Conservation (phyloP, 2,797 vertebrate species). For the Dromococcyx pavoninus region DNA sequence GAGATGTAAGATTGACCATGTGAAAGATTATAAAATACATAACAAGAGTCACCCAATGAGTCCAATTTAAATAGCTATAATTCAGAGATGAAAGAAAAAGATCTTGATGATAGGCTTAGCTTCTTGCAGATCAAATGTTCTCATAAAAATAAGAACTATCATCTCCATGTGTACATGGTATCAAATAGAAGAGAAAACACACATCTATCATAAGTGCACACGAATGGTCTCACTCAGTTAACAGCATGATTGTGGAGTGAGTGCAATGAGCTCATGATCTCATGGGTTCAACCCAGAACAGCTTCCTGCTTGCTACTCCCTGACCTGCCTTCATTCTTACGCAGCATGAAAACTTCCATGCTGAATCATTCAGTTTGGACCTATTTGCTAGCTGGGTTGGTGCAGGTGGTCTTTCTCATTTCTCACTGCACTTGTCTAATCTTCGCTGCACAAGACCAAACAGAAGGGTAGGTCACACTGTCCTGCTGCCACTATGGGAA, state of each 20-base stretch:
- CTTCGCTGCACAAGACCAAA: background rate
- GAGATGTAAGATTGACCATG: background rate
- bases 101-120: background rate
- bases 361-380: background rate
- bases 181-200: background rate
- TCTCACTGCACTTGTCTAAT: background rate
- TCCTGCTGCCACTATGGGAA: background rate
- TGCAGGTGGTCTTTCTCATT: background rate
- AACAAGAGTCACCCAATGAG: constrained; percentile 19
- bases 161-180: background rate
- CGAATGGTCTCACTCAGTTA: background rate
- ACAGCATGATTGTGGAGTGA: background rate
- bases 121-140: background rate
- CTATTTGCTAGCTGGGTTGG: background rate
- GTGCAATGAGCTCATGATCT: background rate
- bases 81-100: background rate
- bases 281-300: background rate
- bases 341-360: background rate
- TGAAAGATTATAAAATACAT: background rate
- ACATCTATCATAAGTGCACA: background rate
- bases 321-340: background rate
- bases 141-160: background rate
- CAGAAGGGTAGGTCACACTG: fast-evolving
- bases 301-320: background rate
- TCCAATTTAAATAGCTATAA: background rate